Evolutionary conservation across 2,797 vertebrate species (phyloP), one percentile per base, ranked within the genome.

Genomic region (Astyanax mexicanus): DNA sequence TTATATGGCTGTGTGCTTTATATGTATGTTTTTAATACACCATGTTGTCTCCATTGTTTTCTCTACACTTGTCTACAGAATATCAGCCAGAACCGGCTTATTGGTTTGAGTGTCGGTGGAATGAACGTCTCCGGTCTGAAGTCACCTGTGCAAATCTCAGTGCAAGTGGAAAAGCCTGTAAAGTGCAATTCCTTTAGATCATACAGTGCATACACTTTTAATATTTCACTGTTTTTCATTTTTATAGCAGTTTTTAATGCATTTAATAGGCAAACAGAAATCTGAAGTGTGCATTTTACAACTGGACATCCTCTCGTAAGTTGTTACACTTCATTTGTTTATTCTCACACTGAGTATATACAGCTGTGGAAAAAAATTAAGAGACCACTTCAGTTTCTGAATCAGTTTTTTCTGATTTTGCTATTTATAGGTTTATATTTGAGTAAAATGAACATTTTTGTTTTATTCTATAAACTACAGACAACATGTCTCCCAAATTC

Each of bases 271-370:
- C 12, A n/a, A 25, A 67, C 47, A 62, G n/a, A 47, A 12, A n/a
- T 19, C 72, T 72, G 55, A 9, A 38, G 15, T 81, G 80, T 35
- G 21, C 11, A 12, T 78, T 68, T 60, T 72, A 55, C 2, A 69
- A 81, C 38, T 72, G 32, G 38, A 54, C 65, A n/a, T 57, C 52
- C 21, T 17, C 32, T 8, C 6, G 71, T 78, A 81, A 68, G 72
- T 61, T n/a, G 21, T 12, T 8, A 15, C 12, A 61, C n/a, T 47
- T 3, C 7, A 17, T 32, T 5, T 8, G 17, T 7, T 7, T 47
- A 6, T 42, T 32, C 32, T 32, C 5, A 2, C 5, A 32, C 2
- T 32, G 29, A 2, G 32, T 32, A n/a, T n/a, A n/a, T n/a, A n/a
- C n/a, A n/a, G n/a, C n/a, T n/a, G n/a, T n/a, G n/a, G n/a, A n/a